Conservation (phyloP, 2,888 invertebrate species). For the Lysandra coridon region DNA sequence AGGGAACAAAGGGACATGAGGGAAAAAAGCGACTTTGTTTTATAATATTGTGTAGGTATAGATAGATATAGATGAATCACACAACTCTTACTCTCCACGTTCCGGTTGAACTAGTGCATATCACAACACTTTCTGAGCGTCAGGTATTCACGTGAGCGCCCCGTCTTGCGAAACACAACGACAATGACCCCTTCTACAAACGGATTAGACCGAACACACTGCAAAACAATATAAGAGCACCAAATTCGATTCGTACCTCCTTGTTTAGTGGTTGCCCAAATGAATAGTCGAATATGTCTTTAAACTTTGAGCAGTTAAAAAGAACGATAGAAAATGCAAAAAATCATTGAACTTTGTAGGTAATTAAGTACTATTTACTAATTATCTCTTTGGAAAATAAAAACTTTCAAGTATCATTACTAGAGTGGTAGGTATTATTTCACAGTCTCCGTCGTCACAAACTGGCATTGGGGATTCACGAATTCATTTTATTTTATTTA, state of each 20-base stretch:
- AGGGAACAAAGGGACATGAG: too few species aligned
- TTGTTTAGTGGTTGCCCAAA: slow-evolving; percentile 29
- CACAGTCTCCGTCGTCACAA: too few species aligned
- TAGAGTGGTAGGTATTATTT: too few species aligned
- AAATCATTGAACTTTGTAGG: too few species aligned
- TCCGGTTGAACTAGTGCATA: slow-evolving; percentile 47
- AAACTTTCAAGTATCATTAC: too few species aligned
- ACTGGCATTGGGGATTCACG: too few species aligned
- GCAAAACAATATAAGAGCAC: slow-evolving; percentile 31
- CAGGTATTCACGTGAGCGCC: slow-evolving; percentile 49
- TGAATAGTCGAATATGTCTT: slow-evolving; percentile 2
- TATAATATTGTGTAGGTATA: too few species aligned
- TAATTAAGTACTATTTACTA: too few species aligned
- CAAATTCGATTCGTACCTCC: slow-evolving; percentile 35
- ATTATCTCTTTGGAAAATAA: too few species aligned
- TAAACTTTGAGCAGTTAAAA: slow-evolving; percentile 24
- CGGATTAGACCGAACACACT: slow-evolving; percentile 35
- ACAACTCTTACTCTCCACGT: slow-evolving; percentile 40
- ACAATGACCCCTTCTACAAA: slow-evolving; percentile 48
- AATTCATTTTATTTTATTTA: too few species aligned
- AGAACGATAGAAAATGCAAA: not conserved
- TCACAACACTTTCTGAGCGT: slow-evolving; percentile 53
- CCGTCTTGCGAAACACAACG: slow-evolving; percentile 47
- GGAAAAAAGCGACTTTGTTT: too few species aligned
- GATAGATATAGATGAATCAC: not conserved